Base-by-base conservation (phyloP, 1,140 invertebrate genomes). In the Holcopasites calliopsidis region DNA sequence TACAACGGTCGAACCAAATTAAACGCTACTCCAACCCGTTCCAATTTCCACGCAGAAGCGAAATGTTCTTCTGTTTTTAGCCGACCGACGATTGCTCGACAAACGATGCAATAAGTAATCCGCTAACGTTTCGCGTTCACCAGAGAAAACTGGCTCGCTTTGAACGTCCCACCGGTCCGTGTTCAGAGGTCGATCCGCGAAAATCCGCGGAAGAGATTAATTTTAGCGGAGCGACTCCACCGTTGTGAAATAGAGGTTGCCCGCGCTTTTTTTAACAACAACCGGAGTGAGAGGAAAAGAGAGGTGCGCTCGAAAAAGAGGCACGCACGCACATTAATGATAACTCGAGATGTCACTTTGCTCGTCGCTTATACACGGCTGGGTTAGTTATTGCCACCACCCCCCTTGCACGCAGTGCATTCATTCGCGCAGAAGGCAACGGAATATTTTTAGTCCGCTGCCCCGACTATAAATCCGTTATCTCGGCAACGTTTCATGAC, bases 381-480 rank as follows among this genome's bases (percentile, higher is more conserved):
- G 77, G 58, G 72, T 87, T 81, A 82, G 82, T 87, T 87, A 85
- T 85, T 86, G 80, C 74, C 65, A 79, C 79, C 26, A 61, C 23
- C 26, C 64, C 33, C 26, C 60, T 33, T 50, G 42, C 71, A 55
- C 28, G 50, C 66, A 78, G 81, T 88, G 79, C 84, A 86, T 88
- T 85, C 85, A 83, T 84, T 87, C 83, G 77, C 70, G 71, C 79
- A 71, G 83, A 82, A 85, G 79, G 74, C 84, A 82, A 84, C 82
- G 80, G 84, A 88, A 87, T 87, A 88, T 88, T 89, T 90, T 89
- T 89, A 86, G 79, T 84, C 66, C 70, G 42, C 55, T 58, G 57
- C 72, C n/a, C n/a, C 69, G 81, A 81, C 83, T 79, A 87, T 90
- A 90, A 90, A 90, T 90, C 85, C 76, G 83, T 85, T 85, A 88